Conservation (phyloP, 1,140 invertebrate genomes). For the Rhagoletis zephyria region DNA sequence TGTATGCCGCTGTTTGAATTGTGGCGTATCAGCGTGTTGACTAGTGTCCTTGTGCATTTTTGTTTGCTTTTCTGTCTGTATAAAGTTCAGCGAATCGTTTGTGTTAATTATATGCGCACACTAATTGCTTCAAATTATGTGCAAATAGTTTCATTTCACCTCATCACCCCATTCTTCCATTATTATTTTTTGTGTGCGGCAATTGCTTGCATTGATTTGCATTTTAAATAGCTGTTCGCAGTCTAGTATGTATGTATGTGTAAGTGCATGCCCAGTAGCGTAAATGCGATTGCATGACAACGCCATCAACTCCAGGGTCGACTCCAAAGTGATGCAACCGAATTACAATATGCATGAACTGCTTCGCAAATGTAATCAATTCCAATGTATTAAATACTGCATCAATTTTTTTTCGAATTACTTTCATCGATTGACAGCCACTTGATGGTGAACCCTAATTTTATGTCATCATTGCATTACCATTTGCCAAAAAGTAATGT, state of each 20-base stretch:
- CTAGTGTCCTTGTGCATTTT: not conserved
- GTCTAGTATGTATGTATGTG: not conserved
- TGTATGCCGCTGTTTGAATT: not conserved
- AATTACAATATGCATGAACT: too few relatives aligned
- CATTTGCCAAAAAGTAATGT: too few relatives aligned
- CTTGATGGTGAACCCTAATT: too few relatives aligned
- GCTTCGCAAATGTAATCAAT: too few relatives aligned
- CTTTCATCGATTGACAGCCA: too few relatives aligned
- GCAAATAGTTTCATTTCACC: conserved; percentile 37
- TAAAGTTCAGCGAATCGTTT: not conserved
- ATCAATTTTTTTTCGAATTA: too few relatives aligned
- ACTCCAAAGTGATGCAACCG: too few relatives aligned
- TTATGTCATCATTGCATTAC: too few relatives aligned
- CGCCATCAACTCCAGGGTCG: too few relatives aligned
- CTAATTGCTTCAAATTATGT: conserved; percentile 50
- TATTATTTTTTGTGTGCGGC: too few relatives aligned
- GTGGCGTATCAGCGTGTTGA: not conserved
- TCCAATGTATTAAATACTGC: too few relatives aligned
- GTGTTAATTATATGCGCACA: conserved; percentile 20
- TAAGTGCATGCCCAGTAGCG: not conserved
- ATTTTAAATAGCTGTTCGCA: not conserved
- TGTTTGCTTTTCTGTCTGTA: not conserved
- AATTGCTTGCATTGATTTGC: too few relatives aligned
- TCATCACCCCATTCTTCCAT: not conserved
- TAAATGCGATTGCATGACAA: not conserved